Evolutionary conservation across 2,888 invertebrate genomes (phyloP).

Genomic region (Eristalis intricaria): DNA sequence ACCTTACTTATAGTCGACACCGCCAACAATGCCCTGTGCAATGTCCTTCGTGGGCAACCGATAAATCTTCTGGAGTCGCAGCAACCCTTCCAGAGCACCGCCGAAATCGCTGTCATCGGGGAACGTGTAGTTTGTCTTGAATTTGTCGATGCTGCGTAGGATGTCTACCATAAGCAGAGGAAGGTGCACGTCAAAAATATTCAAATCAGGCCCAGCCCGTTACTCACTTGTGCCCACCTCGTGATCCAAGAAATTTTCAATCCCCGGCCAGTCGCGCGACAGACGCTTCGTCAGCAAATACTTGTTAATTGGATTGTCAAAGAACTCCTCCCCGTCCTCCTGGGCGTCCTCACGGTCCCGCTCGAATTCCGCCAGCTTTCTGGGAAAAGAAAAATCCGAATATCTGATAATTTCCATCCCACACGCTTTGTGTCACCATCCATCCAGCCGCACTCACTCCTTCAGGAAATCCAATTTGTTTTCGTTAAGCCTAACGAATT

Average conservation of each 20-base stretch:
- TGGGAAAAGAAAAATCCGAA: slow-evolving; percentile 77
- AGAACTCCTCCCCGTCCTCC: slow-evolving; percentile 88
- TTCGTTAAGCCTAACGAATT: slow-evolving; percentile 76
- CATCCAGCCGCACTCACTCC: slow-evolving; percentile 74
- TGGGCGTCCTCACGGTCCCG: slow-evolving; percentile 88
- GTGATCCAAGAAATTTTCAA: slow-evolving; percentile 76
- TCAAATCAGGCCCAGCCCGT: not conserved
- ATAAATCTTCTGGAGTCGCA: slow-evolving; percentile 96
- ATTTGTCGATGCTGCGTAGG: slow-evolving; percentile 73
- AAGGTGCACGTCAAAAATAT: not conserved
- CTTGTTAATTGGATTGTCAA: slow-evolving; percentile 95
- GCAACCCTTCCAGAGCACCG: slow-evolving; percentile 96
- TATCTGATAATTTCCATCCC: not conserved
- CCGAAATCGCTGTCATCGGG: slow-evolving; percentile 94
- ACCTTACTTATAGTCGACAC: slow-evolving; percentile 87
- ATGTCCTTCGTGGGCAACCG: slow-evolving; percentile 91
- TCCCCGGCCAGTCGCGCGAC: slow-evolving; percentile 81
- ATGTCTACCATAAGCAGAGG: slow-evolving; percentile 64
- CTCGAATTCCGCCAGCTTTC: slow-evolving; percentile 86
- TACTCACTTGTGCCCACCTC: slow-evolving; percentile 76
- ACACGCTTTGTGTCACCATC: not conserved
- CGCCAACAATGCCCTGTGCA: slow-evolving; percentile 91
- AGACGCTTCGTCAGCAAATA: slow-evolving; percentile 95
- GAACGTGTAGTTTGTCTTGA: slow-evolving; percentile 68
- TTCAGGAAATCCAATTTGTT: slow-evolving; percentile 77